A percentile compares a stretch with the other conserved stretches of the same genome.
phyloP scores from a whole-genome alignment of 2,113 vertebrate species.

The Limnothrissa miodon region DNA sequence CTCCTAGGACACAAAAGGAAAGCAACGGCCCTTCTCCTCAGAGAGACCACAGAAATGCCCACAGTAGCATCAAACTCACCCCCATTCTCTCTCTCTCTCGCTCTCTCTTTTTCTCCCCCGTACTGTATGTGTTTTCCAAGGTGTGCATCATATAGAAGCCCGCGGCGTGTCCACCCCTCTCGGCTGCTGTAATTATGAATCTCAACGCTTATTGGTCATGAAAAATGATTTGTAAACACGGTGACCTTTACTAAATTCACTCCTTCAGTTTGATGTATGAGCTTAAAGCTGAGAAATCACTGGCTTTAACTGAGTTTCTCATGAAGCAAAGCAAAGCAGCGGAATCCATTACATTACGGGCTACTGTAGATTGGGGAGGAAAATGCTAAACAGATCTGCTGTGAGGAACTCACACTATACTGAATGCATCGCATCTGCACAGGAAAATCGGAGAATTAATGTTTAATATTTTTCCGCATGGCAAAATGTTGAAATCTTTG shows the following conservation, averaged over 20 bases:
- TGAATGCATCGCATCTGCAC: not conserved
- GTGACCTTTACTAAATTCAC: conserved; percentile 47
- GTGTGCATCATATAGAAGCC: not conserved
- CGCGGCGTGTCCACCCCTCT: not conserved
- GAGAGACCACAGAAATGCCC: not conserved
- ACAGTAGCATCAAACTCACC: not conserved
- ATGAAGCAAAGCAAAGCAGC: conserved; percentile 30
- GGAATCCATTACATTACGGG: conserved; percentile 23
- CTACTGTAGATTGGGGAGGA: not conserved
- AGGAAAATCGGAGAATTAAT: not conserved
- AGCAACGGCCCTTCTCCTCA: conserved; percentile 19
- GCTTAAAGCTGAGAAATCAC: conserved; percentile 25
- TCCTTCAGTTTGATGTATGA: conserved; percentile 43
- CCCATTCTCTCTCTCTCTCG: not conserved
- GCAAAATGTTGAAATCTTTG: not conserved
- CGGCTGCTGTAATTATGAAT: conserved; percentile 31
- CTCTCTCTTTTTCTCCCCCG: no score
- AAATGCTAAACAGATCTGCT: not conserved
- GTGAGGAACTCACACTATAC: not conserved
- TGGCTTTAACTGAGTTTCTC: conserved; percentile 35
- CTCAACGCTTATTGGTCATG: conserved; percentile 30
- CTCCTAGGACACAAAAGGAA: conserved; percentile 25
- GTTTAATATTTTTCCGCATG: not conserved
- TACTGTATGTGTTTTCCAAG: not conserved
- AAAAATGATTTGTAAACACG: conserved; percentile 50